These are phyloP conservation scores for Papilio protenor DNA, from an alignment of 2,888 invertebrate species.

Conservation along the genomic window DNA sequence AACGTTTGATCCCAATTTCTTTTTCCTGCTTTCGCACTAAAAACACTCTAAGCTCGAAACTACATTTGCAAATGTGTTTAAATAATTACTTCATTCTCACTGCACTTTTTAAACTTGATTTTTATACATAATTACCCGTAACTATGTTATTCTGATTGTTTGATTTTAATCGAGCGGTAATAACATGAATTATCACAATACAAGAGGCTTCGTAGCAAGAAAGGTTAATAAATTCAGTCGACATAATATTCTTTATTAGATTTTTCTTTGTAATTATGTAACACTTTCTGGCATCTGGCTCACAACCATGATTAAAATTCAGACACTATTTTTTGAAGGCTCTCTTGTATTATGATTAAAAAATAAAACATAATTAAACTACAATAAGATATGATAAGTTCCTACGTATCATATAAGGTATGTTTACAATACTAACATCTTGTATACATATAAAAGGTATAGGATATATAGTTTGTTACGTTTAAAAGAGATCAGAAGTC, in stretches of 20 bases:
- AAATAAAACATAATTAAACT: neutral
- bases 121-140: neutral
- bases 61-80: slow-evolving; percentile 21
- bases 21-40: neutral
- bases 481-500: slow-evolving; percentile 28
- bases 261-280: neutral
- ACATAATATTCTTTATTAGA: neutral
- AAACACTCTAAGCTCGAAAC: slow-evolving; percentile 36
- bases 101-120: neutral
- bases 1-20: slow-evolving; percentile 37
- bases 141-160: neutral
- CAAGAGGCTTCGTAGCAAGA: neutral
- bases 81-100: neutral
- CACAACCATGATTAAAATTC: slow-evolving; percentile 7
- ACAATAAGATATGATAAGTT: neutral
- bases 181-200: neutral
- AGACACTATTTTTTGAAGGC: neutral
- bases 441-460: slow-evolving; percentile 46
- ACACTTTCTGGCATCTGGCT: neutral
- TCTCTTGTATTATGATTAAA: slow-evolving; percentile 1
- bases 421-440: slow-evolving; percentile 14
- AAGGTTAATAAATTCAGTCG: neutral
- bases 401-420: neutral
- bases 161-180: neutral
- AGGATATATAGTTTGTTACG: slow-evolving; percentile 19